Evolutionary conservation across 1,140 invertebrate genomes (phyloP).

Genomic region (Metaphire vulgaris): DNA sequence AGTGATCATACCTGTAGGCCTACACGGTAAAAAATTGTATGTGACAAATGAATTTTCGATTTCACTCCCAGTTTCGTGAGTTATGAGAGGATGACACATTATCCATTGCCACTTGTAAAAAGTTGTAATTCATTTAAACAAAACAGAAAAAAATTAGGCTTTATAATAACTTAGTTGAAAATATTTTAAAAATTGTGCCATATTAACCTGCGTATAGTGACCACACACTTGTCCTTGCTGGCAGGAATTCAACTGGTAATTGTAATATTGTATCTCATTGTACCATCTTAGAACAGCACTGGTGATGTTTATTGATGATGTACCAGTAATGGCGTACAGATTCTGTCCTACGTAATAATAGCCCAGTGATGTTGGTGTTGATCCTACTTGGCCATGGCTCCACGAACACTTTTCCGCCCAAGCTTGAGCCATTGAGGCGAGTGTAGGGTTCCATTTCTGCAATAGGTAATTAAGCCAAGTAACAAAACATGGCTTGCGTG

Average conservation of each 20-base stretch:
- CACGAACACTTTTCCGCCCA: neutral
- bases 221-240: neutral
- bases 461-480: too few relatives aligned
- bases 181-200: neutral
- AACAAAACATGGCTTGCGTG: too few relatives aligned
- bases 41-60: neutral
- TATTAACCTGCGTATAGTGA: neutral
- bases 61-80: neutral
- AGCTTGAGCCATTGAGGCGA: neutral
- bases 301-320: neutral
- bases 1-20: neutral
- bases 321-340: neutral
- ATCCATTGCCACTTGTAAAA: too few relatives aligned
- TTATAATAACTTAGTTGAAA: neutral
- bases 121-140: too few relatives aligned
- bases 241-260: neutral
- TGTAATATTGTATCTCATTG: neutral
- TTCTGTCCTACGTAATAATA: neutral
- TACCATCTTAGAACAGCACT: neutral
- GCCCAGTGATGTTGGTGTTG: neutral
- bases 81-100: neutral
- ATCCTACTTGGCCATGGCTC: neutral
- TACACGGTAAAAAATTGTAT: neutral
- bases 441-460: conserved; percentile 2
- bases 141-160: too few relatives aligned